Percentiles rank a stretch among this genome's conserved stretches.
Conservation (phyloP, 2,113 vertebrate genomes). For the Equus quagga region DNA sequence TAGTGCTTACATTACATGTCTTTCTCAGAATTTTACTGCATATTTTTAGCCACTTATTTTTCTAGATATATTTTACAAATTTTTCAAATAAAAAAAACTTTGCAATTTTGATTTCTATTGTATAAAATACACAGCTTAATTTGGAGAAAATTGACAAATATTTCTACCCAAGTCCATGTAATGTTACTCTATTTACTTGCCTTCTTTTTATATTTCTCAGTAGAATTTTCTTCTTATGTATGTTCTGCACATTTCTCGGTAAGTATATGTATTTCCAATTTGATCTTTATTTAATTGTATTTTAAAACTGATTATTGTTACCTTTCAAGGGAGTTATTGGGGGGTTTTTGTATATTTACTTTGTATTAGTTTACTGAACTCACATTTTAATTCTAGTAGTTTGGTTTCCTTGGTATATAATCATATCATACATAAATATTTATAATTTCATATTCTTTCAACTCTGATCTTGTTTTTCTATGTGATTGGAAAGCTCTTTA, state of each 20-base stretch:
- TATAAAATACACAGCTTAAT: not conserved
- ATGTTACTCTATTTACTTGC: not conserved
- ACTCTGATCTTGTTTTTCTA: not conserved
- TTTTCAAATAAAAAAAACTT: not conserved
- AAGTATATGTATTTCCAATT: not conserved
- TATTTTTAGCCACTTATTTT: not conserved
- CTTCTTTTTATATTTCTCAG: not conserved
- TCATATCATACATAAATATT: not conserved
- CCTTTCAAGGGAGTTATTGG: not conserved
- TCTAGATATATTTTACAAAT: not conserved
- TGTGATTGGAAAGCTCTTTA: not conserved
- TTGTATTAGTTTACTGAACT: not conserved
- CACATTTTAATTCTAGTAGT: slow-evolving; percentile 32
- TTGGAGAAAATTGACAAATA: not conserved
- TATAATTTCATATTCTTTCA: not conserved
- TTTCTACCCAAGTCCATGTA: not conserved
- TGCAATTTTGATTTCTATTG: not conserved
- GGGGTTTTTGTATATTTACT: not conserved
- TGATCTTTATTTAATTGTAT: not conserved
- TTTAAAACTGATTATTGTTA: not conserved
- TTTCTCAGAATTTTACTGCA: not conserved
- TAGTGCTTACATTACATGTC: not conserved
- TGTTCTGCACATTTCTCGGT: not conserved
- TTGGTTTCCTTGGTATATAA: not conserved
- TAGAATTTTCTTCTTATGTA: not conserved